These are phyloP conservation scores for Lutjanus erythropterus DNA, from an alignment of 2,113 vertebrate genomes.

Conservation along the genomic window DNA sequence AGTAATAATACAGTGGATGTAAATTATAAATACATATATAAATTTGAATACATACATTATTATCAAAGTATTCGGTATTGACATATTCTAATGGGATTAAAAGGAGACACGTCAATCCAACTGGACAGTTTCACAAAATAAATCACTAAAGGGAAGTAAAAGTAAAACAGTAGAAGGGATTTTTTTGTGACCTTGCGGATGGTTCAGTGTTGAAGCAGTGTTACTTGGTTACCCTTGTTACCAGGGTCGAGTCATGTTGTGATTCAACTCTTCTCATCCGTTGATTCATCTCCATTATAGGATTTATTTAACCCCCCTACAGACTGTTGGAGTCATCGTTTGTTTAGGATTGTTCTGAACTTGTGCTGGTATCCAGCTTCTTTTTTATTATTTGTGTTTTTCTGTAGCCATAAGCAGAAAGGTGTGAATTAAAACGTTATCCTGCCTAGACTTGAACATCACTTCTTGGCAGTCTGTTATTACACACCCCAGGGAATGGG, in stretches of 20 bases:
- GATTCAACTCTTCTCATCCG: conserved; percentile 65
- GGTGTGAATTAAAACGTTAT: conserved; percentile 50
- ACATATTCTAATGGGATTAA: background rate
- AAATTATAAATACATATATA: no score
- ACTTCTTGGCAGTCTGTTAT: conserved; percentile 58
- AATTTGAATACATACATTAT: background rate
- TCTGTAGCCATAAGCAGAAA: conserved; percentile 50
- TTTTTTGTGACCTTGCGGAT: background rate
- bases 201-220: conserved; percentile 19
- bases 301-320: conserved; percentile 37
- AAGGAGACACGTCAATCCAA: background rate
- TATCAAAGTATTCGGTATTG: background rate
- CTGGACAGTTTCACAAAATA: background rate
- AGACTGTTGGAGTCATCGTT: background rate
- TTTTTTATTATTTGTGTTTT: conserved; percentile 4
- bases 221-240: conserved; percentile 39
- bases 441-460: conserved; percentile 75
- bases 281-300: conserved; percentile 57
- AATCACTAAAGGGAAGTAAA: background rate
- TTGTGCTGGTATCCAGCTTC: background rate
- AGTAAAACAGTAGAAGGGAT: background rate
- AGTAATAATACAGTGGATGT: no score
- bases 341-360: background rate
- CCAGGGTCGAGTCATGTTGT: conserved; percentile 51
- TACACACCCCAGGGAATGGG: conserved; percentile 63